A percentile compares a stretch with the other conserved stretches of the same genome.
Evolutionary conservation across 2,888 invertebrate genomes (phyloP).

Genomic region (Drosophila percnosoma): DNA sequence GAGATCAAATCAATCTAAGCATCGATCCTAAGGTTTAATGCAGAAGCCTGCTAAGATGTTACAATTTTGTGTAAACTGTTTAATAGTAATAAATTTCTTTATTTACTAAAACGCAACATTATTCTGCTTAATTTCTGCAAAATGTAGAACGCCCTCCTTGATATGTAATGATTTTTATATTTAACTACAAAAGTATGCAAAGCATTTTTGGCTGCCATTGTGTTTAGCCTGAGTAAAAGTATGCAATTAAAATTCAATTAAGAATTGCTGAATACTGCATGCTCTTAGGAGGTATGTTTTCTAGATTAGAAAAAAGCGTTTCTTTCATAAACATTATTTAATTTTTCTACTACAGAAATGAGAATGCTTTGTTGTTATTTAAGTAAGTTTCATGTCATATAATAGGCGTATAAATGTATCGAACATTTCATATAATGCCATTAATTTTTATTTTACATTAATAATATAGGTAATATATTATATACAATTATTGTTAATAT

Average conservation of each 20-base stretch:
- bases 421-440: slow-evolving; percentile 65
- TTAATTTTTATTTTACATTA: slow-evolving; percentile 53
- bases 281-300: background rate
- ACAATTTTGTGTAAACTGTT: slow-evolving; percentile 23
- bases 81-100: slow-evolving; percentile 56
- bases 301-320: background rate
- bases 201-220: background rate
- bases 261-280: background rate
- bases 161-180: background rate
- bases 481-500: slow-evolving; percentile 55
- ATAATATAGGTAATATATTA: slow-evolving; percentile 48
- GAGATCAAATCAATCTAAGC: slow-evolving; percentile 48
- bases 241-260: background rate
- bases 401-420: slow-evolving; percentile 61
- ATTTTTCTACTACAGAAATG: slow-evolving; percentile 1
- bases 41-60: slow-evolving; percentile 38
- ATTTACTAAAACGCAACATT: slow-evolving; percentile 50
- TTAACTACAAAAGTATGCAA: background rate
- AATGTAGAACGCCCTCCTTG: background rate
- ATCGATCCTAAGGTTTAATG: slow-evolving; percentile 38
- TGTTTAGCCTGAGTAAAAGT: background rate
- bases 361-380: slow-evolving; percentile 39
- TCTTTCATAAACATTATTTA: background rate
- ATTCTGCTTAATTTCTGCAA: slow-evolving; percentile 5
- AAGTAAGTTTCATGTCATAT: slow-evolving; percentile 46